Conservation (phyloP, 2,797 vertebrate genomes). For the Echiichthys vipera region DNA sequence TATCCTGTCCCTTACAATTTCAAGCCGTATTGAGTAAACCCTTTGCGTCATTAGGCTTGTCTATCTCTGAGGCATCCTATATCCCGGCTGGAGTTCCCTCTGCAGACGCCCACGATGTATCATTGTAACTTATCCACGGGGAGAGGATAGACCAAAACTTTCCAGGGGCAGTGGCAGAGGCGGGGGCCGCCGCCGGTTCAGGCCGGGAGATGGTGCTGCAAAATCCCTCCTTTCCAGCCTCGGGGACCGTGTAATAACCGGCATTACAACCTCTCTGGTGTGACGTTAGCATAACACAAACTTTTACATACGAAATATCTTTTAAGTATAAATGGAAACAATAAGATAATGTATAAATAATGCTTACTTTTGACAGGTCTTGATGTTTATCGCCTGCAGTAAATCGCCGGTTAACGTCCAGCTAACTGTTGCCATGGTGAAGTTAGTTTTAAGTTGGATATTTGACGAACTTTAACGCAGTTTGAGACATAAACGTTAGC, state of each 20-base stretch:
- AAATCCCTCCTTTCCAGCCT: background rate
- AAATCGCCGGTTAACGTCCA: no score
- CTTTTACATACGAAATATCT: no score
- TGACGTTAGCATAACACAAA: background rate
- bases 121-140: background rate
- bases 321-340: no score
- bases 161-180: constrained; percentile 2
- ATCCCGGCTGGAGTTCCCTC: constrained; percentile 46
- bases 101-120: constrained; percentile 46
- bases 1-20: constrained; percentile 66
- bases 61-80: constrained; percentile 53
- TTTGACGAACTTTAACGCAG: no score
- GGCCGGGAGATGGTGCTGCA: background rate
- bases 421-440: no score
- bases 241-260: background rate
- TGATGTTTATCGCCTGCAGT: no score
- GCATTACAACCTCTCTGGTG: background rate
- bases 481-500: no score
- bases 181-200: no score
- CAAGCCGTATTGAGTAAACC: constrained; percentile 65
- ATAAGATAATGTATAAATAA: no score
- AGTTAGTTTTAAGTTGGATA: no score
- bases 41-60: constrained; percentile 77
- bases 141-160: constrained; percentile 15
- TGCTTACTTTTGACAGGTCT: no score